Evolutionary conservation across 2,888 invertebrate genomes (phyloP).

Genomic region (Rutpela maculata): DNA sequence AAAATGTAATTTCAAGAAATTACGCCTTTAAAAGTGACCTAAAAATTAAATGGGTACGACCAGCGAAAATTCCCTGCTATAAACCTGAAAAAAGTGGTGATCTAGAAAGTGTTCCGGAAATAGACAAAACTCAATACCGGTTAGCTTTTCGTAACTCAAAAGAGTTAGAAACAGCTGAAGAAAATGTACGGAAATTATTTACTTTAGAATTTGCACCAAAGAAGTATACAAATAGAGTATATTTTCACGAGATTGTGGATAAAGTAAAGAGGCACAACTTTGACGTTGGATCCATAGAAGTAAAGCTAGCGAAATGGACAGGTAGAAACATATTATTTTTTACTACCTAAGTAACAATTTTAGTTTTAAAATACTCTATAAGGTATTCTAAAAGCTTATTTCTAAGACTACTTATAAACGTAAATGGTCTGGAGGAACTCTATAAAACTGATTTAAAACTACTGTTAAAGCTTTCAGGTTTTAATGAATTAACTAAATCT

Average conservation of each 20-base stretch:
- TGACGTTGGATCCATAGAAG: conserved; percentile 84
- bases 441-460: too few relatives aligned
- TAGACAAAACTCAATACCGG: conserved; percentile 76
- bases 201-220: conserved; percentile 81
- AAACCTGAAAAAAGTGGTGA: conserved; percentile 85
- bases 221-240: conserved; percentile 75
- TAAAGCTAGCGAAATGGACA: conserved; percentile 85
- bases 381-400: too few relatives aligned
- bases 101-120: conserved; percentile 76
- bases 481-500: too few relatives aligned
- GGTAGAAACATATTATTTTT: conserved; percentile 68
- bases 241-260: conserved; percentile 76
- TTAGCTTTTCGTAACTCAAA: conserved; percentile 78
- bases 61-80: conserved; percentile 80
- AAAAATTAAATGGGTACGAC: conserved; percentile 87
- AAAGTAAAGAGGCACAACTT: conserved; percentile 82
- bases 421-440: too few relatives aligned
- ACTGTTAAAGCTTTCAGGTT: too few relatives aligned
- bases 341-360: too few relatives aligned
- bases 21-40: conserved; percentile 81
- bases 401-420: too few relatives aligned
- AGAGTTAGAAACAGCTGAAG: conserved; percentile 84
- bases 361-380: too few relatives aligned
- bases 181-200: conserved; percentile 83
- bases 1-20: conserved; percentile 59